Base-by-base conservation (phyloP, 2,888 invertebrate genomes). In the Boloria euphrosyne region DNA sequence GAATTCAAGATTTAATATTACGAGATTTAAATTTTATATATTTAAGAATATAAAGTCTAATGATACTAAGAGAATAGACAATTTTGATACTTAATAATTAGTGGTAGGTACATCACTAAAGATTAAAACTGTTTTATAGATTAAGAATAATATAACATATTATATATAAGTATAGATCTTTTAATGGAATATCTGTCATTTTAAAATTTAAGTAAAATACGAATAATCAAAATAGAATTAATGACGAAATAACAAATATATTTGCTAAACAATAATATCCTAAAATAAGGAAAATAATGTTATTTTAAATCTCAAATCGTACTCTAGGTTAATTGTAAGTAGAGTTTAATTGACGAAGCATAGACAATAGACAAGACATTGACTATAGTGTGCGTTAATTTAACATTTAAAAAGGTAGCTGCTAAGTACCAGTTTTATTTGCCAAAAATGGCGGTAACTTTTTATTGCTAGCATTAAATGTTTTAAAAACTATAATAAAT, bases 301-400 rank as follows among this genome's bases (percentile, higher is more conserved):
- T 1, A 44, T 55, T 55, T 57, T 46, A 55, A 44, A 57, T 46
- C 22, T 18, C 5, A 55, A 18, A 44, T 55, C n/a, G 1, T 57
- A 7, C 22, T 57, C 22, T 18, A 46, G 44, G 55, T 44, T 55
- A 55, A 18, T 55, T 14, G 46, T n/a, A 22, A 13, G 18, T 54
- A 54, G 13, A 13, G 10, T 38, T 38, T 49, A 55, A 55, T 43
- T 16, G 54, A 62, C n/a, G 16, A 55, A 54, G 49, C 47, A 16
- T 43, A 62, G 31, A 62, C 47, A 54, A 16, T 43, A 62, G 31
- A 62, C 47, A 54, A 54, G 47, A 62, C n/a, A 62, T 53, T 22
- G 22, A 62, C 46, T 31, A 47, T 47, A 54, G 47, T 62, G 62
- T 54, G 54, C 62, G 54, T 60, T 51, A 22, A 13, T 60, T 47